Percentiles rank a stretch among this genome's conserved stretches.
phyloP scores from a whole-genome alignment of 2,113 vertebrate genomes.

The Syrrhaptes paradoxus region DNA sequence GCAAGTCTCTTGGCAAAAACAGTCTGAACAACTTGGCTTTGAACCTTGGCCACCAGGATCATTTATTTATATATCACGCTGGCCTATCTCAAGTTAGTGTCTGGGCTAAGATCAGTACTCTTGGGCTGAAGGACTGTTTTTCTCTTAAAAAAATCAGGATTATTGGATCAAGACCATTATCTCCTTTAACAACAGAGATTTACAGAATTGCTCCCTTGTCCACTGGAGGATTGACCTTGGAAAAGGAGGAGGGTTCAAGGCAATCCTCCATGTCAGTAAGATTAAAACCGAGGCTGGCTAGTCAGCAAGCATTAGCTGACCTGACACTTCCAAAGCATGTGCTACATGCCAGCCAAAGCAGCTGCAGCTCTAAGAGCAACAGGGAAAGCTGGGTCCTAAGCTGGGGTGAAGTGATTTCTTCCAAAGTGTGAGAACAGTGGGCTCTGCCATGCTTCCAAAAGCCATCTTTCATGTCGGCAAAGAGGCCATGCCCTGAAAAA shows the following conservation, averaged over 20 bases:
- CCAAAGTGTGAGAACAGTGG: background rate
- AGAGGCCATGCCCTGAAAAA: background rate
- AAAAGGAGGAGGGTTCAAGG: background rate
- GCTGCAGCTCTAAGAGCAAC: background rate
- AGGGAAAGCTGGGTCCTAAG: background rate
- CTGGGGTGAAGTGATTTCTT: background rate
- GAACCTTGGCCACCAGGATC: too few relatives aligned
- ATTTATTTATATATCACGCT: background rate
- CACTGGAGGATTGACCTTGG: conserved; percentile 30
- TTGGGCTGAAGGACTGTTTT: background rate
- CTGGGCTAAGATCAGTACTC: background rate
- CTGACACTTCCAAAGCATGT: background rate
- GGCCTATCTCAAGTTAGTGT: background rate
- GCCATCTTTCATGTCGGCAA: background rate
- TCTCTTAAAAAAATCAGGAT: background rate
- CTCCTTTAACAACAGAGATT: conserved; percentile 29
- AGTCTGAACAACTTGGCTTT: background rate
- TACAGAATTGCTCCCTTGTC: conserved; percentile 13
- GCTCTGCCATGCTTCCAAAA: background rate
- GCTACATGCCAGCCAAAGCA: background rate
- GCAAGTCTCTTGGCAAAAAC: background rate
- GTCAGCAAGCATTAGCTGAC: conserved; percentile 23
- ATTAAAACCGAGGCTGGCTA: conserved; percentile 33
- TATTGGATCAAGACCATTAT: conserved; percentile 20
- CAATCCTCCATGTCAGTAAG: conserved; percentile 32